These are phyloP conservation scores for Tyrophagus putrescentiae DNA, from an alignment of 1,140 invertebrate genomes.

Conservation along the genomic window DNA sequence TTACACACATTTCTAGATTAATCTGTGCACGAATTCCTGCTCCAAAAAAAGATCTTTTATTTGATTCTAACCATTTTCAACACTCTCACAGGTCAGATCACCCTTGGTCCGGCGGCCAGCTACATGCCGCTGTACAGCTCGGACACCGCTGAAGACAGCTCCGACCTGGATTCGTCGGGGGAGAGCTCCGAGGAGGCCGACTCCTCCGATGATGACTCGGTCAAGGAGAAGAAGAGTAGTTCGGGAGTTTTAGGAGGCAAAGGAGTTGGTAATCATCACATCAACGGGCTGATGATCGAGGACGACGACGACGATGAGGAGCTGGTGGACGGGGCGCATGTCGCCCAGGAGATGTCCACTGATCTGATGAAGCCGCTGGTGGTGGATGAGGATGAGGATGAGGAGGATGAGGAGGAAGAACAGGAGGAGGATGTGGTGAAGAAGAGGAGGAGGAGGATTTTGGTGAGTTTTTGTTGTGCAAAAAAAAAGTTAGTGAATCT, in stretches of 20 bases:
- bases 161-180: too few relatives aligned
- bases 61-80: neutral
- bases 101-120: neutral
- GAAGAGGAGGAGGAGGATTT: neutral
- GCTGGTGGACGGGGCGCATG: neutral
- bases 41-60: neutral
- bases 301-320: conserved; percentile 34
- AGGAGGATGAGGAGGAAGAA: conserved; percentile 3
- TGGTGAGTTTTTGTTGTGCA: conserved; percentile 22
- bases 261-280: too few relatives aligned
- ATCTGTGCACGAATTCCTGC: too few relatives aligned
- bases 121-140: conserved; percentile 11
- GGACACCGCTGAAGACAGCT: conserved; percentile 10
- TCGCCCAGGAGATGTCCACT: neutral
- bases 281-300: too few relatives aligned
- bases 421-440: conserved; percentile 6
- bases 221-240: too few relatives aligned
- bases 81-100: neutral
- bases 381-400: neutral
- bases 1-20: too few relatives aligned
- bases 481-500: too few relatives aligned
- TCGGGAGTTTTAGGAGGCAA: too few relatives aligned
- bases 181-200: too few relatives aligned
- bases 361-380: conserved; percentile 17
- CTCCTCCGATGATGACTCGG: too few relatives aligned